Evolutionary conservation across 2,113 vertebrate genomes (phyloP).

Genomic region (Helogale parvula): DNA sequence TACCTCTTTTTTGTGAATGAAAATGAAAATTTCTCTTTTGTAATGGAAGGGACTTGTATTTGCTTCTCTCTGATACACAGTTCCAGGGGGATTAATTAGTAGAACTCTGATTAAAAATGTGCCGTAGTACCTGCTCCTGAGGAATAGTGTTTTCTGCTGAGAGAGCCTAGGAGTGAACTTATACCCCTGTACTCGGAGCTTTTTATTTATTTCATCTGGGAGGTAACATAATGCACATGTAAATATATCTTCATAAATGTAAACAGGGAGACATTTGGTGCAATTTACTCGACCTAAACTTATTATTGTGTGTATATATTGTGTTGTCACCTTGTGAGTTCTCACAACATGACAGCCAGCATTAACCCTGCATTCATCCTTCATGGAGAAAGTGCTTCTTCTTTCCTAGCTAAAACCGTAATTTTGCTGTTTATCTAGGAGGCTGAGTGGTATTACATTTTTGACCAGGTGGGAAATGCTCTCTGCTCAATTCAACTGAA

Average conservation of each 20-base stretch:
- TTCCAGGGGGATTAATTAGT: conserved; percentile 66
- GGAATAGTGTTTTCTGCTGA: not conserved
- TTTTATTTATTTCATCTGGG: conserved; percentile 48
- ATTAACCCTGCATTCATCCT: not conserved
- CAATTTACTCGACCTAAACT: conserved; percentile 55
- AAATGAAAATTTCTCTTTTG: conserved; percentile 40
- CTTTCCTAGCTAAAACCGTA: not conserved
- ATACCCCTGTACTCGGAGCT: not conserved
- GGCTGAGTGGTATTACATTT: not conserved
- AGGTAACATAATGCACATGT: conserved; percentile 46
- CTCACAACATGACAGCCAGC: not conserved
- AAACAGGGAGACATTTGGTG: conserved; percentile 43
- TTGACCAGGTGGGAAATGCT: not conserved
- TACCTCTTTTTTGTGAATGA: not conserved
- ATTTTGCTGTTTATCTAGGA: conserved; percentile 39
- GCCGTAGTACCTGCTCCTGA: conserved; percentile 39
- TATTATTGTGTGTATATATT: not conserved
- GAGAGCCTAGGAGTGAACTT: conserved; percentile 35
- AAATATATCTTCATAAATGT: conserved; percentile 41
- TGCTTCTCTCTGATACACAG: conserved; percentile 16
- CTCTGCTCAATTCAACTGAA: conserved; percentile 22
- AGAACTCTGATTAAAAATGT: conserved; percentile 57
- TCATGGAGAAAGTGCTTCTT: not conserved
- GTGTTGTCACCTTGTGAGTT: not conserved
- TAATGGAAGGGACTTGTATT: not conserved